Evolutionary conservation across 1,140 invertebrate species (phyloP), one percentile per base, ranked within the genome.

Genomic region (Chrysomallon squamiferum): DNA sequence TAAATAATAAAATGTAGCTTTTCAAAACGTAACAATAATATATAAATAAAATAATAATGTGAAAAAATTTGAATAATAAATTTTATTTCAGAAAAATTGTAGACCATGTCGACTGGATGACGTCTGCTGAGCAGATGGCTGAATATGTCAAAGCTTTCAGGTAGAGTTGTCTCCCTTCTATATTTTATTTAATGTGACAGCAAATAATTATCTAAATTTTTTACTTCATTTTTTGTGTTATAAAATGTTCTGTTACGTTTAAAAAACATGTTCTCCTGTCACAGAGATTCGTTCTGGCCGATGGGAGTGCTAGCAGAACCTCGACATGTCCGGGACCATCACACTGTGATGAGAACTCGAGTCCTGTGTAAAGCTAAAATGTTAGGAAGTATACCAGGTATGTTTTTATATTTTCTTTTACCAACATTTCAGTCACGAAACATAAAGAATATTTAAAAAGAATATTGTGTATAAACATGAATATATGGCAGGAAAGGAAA

Each of bases 71-170:
- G n/a, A n/a, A n/a, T n/a, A n/a, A n/a, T n/a, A n/a, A 15, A 15
- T 38, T 38, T 67, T 41, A 41, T 60, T 75, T 50, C 64, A 85
- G 93, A 75, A 91, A 93, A 84, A 96, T 98, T 71, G 88, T 96
- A 20, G 95, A 97, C 76, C 92, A 93, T 78, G 95, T 97, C 6
- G 92, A 93, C n/a, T 90, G 90, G 67, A 86, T 95, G 70, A 96
- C 95, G 0, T 94, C 93, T 75, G 93, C 95, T 27, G 91, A 93
- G 65, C 94, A 95, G 83, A 91, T 97, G 63, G 93, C 94, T 3
- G 92, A 93, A 72, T 96, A 95, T 86, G 88, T 98, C 63, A 90
- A 91, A 81, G 87, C 91, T 59, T 92, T 97, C 78, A 94, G 93
- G 93, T 93, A 85, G 89, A 88, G 87, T 68, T 65, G 62, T 35